Conservation (phyloP, 2,888 invertebrate genomes). For the Cerastis rubricosa region DNA sequence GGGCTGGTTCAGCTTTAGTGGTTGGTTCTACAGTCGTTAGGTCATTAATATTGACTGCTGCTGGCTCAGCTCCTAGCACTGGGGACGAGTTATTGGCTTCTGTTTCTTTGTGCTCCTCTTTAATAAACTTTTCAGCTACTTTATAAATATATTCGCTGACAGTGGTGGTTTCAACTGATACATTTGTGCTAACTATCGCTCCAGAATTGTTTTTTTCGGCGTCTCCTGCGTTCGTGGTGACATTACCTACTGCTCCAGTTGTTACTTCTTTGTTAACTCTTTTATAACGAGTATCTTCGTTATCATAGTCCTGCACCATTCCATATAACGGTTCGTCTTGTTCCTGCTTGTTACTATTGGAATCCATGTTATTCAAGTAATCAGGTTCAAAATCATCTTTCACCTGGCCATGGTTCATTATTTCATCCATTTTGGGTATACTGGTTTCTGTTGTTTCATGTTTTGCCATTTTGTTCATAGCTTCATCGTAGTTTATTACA, state of each 20-base stretch:
- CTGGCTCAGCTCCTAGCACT: constrained; percentile 38
- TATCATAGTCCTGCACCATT: constrained; percentile 83
- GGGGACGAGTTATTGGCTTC: constrained; percentile 30
- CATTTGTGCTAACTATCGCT: constrained; percentile 49
- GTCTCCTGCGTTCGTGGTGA: constrained; percentile 20
- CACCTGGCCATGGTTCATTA: constrained; percentile 73
- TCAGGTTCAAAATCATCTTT: constrained; percentile 87
- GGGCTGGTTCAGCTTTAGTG: constrained; percentile 76
- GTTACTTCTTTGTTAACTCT: constrained; percentile 76
- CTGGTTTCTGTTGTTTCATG: constrained; percentile 77
- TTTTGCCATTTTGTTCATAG: constrained; percentile 77
- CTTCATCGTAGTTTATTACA: constrained; percentile 80
- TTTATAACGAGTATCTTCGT: constrained; percentile 81
- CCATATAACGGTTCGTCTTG: constrained; percentile 80
- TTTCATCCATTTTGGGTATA: constrained; percentile 77
- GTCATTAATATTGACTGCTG: constrained; percentile 6
- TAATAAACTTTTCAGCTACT: constrained; percentile 69
- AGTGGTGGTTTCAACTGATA: constrained; percentile 79
- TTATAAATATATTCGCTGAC: constrained; percentile 84
- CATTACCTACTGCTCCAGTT: constrained; percentile 26
- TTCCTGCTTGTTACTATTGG: constrained; percentile 75
- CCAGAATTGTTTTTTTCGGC: constrained; percentile 47
- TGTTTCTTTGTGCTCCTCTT: constrained; percentile 44
- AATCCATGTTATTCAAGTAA: constrained; percentile 81
- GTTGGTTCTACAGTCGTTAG: constrained; percentile 23